Evolutionary conservation across 2,797 vertebrate genomes (phyloP), one percentile per base, ranked within the genome.

Genomic region (Chrysolophus pictus): DNA sequence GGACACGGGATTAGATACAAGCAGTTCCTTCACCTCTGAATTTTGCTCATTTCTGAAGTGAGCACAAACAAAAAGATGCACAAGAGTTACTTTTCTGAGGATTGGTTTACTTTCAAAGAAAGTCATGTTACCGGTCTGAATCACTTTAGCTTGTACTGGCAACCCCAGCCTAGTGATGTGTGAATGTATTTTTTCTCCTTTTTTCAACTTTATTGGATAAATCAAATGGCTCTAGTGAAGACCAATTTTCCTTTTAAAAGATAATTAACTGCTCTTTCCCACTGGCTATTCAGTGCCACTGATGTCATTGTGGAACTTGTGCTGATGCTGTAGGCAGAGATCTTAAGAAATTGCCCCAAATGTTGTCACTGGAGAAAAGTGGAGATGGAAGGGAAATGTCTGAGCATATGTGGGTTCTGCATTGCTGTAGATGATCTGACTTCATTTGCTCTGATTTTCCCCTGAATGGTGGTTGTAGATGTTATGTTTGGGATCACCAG

Each of bases 321-420:
- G 17, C 23, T 19, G 44, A 2, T 3, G 11, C 9, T 42, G 37
- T 0, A 1, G 28, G 9, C 13, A 83, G 41, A 85, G 10, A 3
- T 68, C 49, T 86, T 59, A 58, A 72, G 28, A 84, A 85, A 71
- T 69, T 13, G 53, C 14, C 2, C 7, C 18, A 46, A 24, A 77
- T 55, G 18, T 5, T 72, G 33, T 49, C 3, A 11, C 63, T 9
- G 9, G 60, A 84, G 19, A 63, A 67, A 51, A 83, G 22, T 41
- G 10, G 49, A 47, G 22, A 42, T 42, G 18, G 37, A 79, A 91
- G 9, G 22, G 6, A 6, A 67, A 9, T 42, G 4, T n/a, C 12
- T 81, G 76, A 84, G 5, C 41, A 51, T 58, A 18, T 8, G 6
- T 22, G 33, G 23, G 29, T 6, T 93, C 86, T 59, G 46, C 39